These are phyloP conservation scores for Trilocha varians DNA, from an alignment of 2,888 invertebrate genomes.

Conservation along the genomic window DNA sequence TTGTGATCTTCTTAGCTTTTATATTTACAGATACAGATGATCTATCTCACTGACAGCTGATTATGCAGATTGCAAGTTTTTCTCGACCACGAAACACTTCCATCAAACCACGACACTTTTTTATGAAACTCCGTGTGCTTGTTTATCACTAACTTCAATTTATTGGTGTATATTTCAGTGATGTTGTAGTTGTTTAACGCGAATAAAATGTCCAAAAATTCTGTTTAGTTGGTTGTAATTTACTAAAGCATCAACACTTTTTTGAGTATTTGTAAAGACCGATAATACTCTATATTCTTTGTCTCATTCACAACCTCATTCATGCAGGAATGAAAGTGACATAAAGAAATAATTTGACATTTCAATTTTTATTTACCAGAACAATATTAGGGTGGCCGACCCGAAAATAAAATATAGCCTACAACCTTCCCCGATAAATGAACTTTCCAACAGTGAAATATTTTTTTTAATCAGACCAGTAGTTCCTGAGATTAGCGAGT, in stretches of 20 bases:
- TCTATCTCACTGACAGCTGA: conserved; percentile 74
- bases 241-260: conserved; percentile 74
- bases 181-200: conserved; percentile 51
- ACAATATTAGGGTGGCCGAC: too few species aligned
- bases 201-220: conserved; percentile 63
- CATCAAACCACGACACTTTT: conserved; percentile 53
- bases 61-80: conserved; percentile 74
- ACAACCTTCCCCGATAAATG: too few species aligned
- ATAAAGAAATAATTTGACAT: conserved; percentile 19
- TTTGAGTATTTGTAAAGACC: conserved; percentile 64
- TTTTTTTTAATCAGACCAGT: too few species aligned
- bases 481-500: too few species aligned
- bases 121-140: conserved; percentile 34
- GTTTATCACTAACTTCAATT: conserved; percentile 38
- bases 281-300: conserved; percentile 53
- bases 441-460: too few species aligned
- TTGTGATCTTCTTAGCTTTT: conserved; percentile 68
- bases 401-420: too few species aligned
- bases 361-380: conserved; percentile 3
- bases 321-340: conserved; percentile 34
- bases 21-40: conserved; percentile 74
- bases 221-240: conserved; percentile 70
- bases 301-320: conserved; percentile 28
- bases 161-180: conserved; percentile 52
- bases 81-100: conserved; percentile 64